Percentiles rank a stretch among this genome's conserved stretches.
Evolutionary conservation across 2,113 vertebrate genomes (phyloP).

Genomic region (Paraplagusia blochii): DNA sequence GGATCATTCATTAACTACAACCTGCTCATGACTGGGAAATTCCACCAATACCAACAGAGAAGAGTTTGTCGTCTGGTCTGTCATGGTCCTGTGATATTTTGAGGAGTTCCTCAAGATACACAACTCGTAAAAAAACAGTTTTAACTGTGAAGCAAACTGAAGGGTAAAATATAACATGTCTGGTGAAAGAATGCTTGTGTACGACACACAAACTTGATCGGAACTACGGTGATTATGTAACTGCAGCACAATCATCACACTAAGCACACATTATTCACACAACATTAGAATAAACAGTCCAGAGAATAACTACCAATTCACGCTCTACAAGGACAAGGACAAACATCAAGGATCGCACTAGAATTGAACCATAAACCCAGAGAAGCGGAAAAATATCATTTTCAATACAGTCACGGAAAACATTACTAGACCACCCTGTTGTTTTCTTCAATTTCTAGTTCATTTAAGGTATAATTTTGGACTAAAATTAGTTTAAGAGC

Average conservation of each 20-base stretch:
- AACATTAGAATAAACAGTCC: neutral
- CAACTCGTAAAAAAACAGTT: conserved; percentile 17
- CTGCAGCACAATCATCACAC: conserved; percentile 29
- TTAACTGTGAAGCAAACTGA: conserved; percentile 13
- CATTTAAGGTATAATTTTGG: too few species aligned
- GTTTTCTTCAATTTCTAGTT: too few species aligned
- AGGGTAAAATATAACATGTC: conserved; percentile 23
- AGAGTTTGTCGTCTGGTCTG: neutral
- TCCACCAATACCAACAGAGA: conserved; percentile 3
- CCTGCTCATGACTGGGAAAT: conserved; percentile 1
- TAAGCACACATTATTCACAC: conserved; percentile 29
- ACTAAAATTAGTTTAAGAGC: too few species aligned
- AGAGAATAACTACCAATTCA: conserved; percentile 19
- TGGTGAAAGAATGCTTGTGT: conserved; percentile 22
- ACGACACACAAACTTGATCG: conserved; percentile 17
- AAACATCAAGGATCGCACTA: conserved; percentile 35
- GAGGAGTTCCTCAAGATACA: conserved; percentile 10
- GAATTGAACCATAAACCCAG: conserved; percentile 17
- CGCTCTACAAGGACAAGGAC: conserved; percentile 26
- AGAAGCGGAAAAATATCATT: conserved; percentile 1
- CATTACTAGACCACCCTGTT: too few species aligned
- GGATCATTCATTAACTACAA: conserved; percentile 17
- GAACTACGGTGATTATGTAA: conserved; percentile 11
- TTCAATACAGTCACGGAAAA: too few species aligned
- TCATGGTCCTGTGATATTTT: conserved; percentile 19